phyloP scores from a whole-genome alignment of 2,113 vertebrate species.

The Deroptyus accipitrinus region DNA sequence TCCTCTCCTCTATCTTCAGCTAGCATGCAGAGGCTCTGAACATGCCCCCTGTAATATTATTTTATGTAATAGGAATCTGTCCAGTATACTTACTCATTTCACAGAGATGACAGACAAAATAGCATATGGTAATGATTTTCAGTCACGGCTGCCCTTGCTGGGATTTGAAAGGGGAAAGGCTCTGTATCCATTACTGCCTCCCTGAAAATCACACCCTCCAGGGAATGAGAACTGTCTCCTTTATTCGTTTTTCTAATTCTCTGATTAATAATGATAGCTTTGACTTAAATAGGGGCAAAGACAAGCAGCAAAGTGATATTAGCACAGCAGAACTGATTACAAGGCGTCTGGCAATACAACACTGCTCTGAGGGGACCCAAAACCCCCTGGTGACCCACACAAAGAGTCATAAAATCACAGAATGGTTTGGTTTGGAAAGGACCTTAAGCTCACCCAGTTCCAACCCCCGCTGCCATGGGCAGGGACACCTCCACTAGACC shows the following conservation, averaged over 20 bases:
- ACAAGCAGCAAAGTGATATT: neutral
- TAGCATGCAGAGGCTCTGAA: neutral
- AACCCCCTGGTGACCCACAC: neutral
- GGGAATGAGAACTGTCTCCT: neutral
- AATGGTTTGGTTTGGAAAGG: neutral
- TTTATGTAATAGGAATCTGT: conserved; percentile 33
- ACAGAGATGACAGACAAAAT: neutral
- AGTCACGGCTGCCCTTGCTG: neutral
- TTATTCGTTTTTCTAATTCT: neutral
- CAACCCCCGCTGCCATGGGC: neutral
- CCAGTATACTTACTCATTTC: conserved; percentile 13
- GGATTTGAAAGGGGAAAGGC: neutral
- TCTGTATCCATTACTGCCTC: neutral
- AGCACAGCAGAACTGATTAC: neutral
- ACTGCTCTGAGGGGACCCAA: neutral
- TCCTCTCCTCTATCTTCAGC: neutral
- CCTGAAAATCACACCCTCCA: neutral
- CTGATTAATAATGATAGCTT: neutral
- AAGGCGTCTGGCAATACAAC: neutral
- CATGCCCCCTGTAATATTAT: neutral
- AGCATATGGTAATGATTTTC: conserved; percentile 22
- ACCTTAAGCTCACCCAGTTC: neutral
- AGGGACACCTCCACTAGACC: neutral
- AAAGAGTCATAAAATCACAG: neutral
- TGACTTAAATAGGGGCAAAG: neutral